Evolutionary conservation across 92 coral and sea anemone genomes (phyloP).

Genomic region (Palythoa grandis): DNA sequence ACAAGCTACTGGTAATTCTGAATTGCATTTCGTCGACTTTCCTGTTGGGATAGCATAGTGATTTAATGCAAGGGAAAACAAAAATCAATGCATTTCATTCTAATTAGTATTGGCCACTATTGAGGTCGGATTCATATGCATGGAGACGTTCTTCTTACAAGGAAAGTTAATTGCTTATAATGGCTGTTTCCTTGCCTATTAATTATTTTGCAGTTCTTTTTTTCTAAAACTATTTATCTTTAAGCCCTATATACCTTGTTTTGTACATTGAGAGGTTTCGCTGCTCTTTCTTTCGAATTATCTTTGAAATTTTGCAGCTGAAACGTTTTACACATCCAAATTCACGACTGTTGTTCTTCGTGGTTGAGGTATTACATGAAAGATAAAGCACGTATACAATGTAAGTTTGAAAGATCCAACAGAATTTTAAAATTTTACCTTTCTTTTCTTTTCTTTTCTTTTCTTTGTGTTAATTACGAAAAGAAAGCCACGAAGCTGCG

Average conservation of each 20-base stretch:
- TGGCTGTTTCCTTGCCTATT: neutral
- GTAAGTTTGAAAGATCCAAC: neutral
- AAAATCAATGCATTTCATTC: neutral
- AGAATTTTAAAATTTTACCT: constrained; percentile 5
- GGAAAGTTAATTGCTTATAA: neutral
- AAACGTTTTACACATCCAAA: neutral
- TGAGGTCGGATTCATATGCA: neutral
- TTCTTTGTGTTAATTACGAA: constrained; percentile 36
- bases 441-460: constrained; percentile 41
- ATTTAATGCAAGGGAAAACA: neutral
- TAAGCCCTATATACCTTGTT: neutral
- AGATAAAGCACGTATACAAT: neutral
- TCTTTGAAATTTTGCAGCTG: neutral
- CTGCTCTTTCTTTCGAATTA: neutral
- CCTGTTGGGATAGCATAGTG: constrained; percentile 5
- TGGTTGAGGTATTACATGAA: neutral
- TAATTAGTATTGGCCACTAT: neutral
- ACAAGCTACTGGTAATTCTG: constrained; percentile 37
- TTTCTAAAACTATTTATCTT: neutral
- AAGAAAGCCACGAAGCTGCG: constrained; percentile 38
- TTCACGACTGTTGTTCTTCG: neutral
- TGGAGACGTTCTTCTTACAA: neutral
- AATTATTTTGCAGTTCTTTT: neutral
- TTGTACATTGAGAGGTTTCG: neutral
- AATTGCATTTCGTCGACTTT: constrained; percentile 43